Conservation (phyloP, 2,797 vertebrate species). For the Erpetoichthys calabaricus region DNA sequence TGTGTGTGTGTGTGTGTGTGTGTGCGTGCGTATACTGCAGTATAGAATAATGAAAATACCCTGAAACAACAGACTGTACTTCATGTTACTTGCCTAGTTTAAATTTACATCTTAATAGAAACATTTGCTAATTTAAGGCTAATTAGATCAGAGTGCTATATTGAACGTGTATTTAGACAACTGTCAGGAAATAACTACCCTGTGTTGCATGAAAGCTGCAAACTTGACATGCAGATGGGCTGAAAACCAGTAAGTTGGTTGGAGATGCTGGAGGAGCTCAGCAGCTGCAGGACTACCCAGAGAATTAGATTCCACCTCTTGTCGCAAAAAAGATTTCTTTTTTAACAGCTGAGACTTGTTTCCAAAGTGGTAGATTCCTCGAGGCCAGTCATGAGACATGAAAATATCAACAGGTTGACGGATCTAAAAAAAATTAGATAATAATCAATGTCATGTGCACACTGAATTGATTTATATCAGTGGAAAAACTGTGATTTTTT, state of each 20-base stretch:
- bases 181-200: constrained; percentile 34
- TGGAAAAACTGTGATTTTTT: background rate
- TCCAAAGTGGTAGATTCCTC: constrained; percentile 83
- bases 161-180: no score
- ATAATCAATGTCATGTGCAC: no score
- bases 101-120: no score
- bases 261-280: constrained; percentile 76
- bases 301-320: constrained; percentile 78
- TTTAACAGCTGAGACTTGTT: constrained; percentile 70
- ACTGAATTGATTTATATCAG: background rate
- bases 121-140: no score
- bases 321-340: constrained; percentile 79
- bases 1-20: no score
- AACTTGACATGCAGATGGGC: constrained; percentile 96
- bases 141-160: no score
- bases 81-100: no score
- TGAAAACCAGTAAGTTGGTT: constrained; percentile 90
- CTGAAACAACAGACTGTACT: no score
- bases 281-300: constrained; percentile 83
- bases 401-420: constrained; percentile 82
- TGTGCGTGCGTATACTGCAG: no score
- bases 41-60: no score
- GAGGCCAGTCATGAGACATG: constrained; percentile 93
- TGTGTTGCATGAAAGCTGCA: constrained; percentile 82
- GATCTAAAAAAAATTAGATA: constrained; percentile 41